These are phyloP conservation scores for Halyomorpha halys DNA, from an alignment of 1,140 invertebrate species.

Conservation along the genomic window DNA sequence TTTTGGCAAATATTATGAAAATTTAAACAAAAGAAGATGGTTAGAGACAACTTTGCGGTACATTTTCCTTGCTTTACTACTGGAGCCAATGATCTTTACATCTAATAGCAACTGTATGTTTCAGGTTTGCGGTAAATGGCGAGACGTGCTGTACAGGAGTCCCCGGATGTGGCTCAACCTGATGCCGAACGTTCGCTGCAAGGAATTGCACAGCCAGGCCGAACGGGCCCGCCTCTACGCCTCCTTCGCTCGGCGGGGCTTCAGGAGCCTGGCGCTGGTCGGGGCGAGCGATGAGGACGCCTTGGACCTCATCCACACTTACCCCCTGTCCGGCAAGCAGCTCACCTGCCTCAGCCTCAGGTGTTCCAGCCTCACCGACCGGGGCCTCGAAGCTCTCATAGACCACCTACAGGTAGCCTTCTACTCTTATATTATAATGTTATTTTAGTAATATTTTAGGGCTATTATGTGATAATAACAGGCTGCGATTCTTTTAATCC, in stretches of 20 bases:
- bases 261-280: conserved; percentile 70
- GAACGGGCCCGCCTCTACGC: conserved; percentile 65
- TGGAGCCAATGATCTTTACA: too few species aligned
- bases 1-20: too few species aligned
- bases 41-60: too few species aligned
- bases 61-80: too few species aligned
- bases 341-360: conserved; percentile 69
- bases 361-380: conserved; percentile 78
- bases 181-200: conserved; percentile 69
- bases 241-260: conserved; percentile 70
- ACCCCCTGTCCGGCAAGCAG: conserved; percentile 69
- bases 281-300: conserved; percentile 82
- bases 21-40: too few species aligned
- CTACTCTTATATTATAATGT: too few species aligned
- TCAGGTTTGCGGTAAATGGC: conserved; percentile 73
- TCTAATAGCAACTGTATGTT: not conserved
- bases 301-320: conserved; percentile 72
- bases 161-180: conserved; percentile 75
- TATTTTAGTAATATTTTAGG: too few species aligned
- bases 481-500: too few species aligned
- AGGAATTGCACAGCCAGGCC: conserved; percentile 58
- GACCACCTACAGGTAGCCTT: conserved; percentile 73
- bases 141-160: conserved; percentile 71
- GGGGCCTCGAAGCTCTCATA: conserved; percentile 71
- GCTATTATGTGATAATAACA: too few species aligned